Conservation (phyloP, 2,888 invertebrate species). For the Drosophila ezoana region DNA sequence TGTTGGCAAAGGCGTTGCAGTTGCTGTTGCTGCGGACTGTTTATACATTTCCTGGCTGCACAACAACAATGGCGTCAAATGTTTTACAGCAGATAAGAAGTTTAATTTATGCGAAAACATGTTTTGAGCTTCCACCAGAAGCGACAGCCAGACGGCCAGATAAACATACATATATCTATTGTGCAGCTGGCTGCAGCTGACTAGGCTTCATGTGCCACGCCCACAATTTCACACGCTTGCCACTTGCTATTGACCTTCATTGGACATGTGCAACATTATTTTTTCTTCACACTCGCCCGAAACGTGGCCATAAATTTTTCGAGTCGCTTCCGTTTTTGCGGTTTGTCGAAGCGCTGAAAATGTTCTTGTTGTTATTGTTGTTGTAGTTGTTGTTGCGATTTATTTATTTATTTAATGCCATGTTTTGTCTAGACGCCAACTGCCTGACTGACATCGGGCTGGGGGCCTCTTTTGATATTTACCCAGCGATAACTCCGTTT, state of each 20-base stretch:
- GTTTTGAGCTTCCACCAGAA: slow-evolving; percentile 63
- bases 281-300: slow-evolving; percentile 53
- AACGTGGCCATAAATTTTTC: slow-evolving; percentile 65
- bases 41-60: slow-evolving; percentile 59
- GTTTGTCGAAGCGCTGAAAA: slow-evolving; percentile 58
- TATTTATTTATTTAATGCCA: slow-evolving; percentile 79
- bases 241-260: slow-evolving; percentile 70
- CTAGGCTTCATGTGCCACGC: slow-evolving; percentile 54
- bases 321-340: slow-evolving; percentile 64
- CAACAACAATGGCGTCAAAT: slow-evolving; percentile 70
- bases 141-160: slow-evolving; percentile 55
- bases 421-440: slow-evolving; percentile 73
- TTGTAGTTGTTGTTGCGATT: slow-evolving; percentile 50
- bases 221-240: slow-evolving; percentile 60
- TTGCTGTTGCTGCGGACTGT: slow-evolving; percentile 35
- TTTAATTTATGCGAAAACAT: slow-evolving; percentile 83
- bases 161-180: slow-evolving; percentile 46
- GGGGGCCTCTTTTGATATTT: slow-evolving; percentile 60
- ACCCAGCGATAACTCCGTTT: slow-evolving; percentile 70
- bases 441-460: slow-evolving; percentile 53
- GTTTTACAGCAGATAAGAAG: slow-evolving; percentile 80
- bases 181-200: slow-evolving; percentile 31
- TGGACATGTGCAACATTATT: slow-evolving; percentile 43
- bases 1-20: slow-evolving; percentile 20
- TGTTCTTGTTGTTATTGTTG: slow-evolving; percentile 30